Evolutionary conservation across 2,797 vertebrate species (phyloP).

Genomic region (Podarcis siculus): DNA sequence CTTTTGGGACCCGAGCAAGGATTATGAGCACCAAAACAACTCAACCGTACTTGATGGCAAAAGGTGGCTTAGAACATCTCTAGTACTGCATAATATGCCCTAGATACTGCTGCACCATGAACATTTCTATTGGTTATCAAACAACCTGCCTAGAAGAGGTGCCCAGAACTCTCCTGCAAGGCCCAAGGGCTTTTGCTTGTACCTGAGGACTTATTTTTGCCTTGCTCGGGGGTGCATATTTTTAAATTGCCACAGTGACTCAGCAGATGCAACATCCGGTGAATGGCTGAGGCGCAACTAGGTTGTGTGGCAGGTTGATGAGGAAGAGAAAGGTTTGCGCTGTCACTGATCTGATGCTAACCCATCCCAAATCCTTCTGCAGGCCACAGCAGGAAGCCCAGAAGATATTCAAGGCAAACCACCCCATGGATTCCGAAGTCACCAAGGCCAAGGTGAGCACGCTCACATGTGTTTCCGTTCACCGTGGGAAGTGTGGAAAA

Average conservation of each 20-base stretch:
- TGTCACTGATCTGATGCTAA: neutral
- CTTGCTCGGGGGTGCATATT: neutral
- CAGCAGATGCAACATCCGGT: neutral
- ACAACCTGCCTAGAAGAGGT: neutral
- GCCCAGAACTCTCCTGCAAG: neutral
- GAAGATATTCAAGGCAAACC: constrained; percentile 92
- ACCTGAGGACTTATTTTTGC: neutral
- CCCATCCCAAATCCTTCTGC: neutral
- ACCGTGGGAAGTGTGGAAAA: too few relatives aligned
- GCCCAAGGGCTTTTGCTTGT: neutral
- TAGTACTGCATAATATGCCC: neutral
- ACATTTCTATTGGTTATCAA: neutral
- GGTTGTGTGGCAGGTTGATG: neutral
- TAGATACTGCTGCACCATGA: neutral
- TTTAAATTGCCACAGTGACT: neutral
- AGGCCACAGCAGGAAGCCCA: constrained; percentile 94
- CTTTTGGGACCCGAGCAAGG: too few relatives aligned
- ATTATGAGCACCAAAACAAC: too few relatives aligned
- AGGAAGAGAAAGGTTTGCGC: neutral
- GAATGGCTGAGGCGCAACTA: neutral
- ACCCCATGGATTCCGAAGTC: constrained; percentile 91
- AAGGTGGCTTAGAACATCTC: too few relatives aligned
- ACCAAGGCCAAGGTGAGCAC: constrained; percentile 89
- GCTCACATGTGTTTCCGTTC: too few relatives aligned
- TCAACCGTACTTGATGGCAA: too few relatives aligned